phyloP scores from a whole-genome alignment of 1,140 invertebrate species.

The Oscheius sp. region DNA sequence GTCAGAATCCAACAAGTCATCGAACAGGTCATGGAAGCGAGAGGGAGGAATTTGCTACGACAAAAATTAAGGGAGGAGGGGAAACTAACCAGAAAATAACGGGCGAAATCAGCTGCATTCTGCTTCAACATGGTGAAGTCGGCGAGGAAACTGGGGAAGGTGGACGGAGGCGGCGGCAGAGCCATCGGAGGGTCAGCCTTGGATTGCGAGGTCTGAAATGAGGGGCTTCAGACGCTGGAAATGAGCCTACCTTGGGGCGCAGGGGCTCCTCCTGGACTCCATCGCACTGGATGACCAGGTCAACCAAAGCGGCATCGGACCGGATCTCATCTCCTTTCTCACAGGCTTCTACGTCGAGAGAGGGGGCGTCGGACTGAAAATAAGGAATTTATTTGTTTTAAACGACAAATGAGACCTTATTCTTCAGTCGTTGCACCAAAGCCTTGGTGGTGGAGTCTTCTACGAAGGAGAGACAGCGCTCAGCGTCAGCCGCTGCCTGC shows the following conservation, averaged over 20 bases:
- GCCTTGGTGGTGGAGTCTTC: background rate
- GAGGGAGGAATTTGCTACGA: conserved; percentile 1
- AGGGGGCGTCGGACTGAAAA: background rate
- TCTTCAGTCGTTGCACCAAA: conserved; percentile 11
- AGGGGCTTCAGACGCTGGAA: background rate
- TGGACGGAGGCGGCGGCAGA: background rate
- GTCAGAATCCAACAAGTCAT: conserved; percentile 7
- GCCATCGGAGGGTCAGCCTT: background rate
- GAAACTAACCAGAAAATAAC: conserved; percentile 4
- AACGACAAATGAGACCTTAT: background rate
- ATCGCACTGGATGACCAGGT: background rate
- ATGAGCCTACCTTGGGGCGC: background rate
- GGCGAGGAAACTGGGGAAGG: conserved; percentile 5
- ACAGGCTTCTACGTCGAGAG: background rate
- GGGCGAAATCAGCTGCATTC: background rate
- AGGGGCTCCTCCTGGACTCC: background rate
- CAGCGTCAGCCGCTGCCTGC: conserved; percentile 9
- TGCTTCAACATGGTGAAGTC: conserved; percentile 2
- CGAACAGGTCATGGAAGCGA: background rate
- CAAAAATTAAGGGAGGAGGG: background rate
- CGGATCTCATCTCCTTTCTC: conserved; percentile 1
- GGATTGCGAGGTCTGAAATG: background rate
- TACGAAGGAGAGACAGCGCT: background rate
- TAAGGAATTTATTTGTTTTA: background rate
- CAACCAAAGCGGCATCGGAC: background rate